phyloP scores from a whole-genome alignment of 2,888 invertebrate species.

The Julus scanicus region DNA sequence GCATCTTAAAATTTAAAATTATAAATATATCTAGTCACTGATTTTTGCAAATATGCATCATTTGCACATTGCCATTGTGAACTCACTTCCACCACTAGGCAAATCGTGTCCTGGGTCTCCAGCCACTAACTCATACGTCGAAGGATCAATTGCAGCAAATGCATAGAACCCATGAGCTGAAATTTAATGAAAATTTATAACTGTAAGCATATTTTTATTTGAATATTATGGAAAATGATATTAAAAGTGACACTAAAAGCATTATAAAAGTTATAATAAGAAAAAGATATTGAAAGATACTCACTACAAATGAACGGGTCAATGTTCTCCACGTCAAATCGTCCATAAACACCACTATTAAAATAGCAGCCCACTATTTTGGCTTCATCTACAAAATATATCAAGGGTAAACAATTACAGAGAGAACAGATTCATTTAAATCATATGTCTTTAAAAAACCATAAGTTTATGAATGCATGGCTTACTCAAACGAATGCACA shows the following conservation, averaged over 20 bases:
- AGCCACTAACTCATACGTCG: slow-evolving; percentile 67
- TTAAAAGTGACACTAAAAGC: no score
- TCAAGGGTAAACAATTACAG: background rate
- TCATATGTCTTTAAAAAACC: background rate
- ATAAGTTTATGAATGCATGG: background rate
- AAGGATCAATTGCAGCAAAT: slow-evolving; percentile 74
- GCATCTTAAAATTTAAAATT: slow-evolving; percentile 54
- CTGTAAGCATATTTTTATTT: no score
- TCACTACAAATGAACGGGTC: slow-evolving; percentile 74
- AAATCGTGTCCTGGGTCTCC: slow-evolving; percentile 70
- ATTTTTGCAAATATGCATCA: background rate
- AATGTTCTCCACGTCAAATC: slow-evolving; percentile 76
- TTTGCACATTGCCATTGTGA: background rate
- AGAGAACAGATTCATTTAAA: background rate
- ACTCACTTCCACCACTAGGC: slow-evolving; percentile 47
- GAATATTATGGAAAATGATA: no score
- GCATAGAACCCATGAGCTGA: slow-evolving; percentile 76
- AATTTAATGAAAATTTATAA: background rate
- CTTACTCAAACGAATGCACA: slow-evolving; percentile 20
- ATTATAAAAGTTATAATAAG: no score
- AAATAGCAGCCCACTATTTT: slow-evolving; percentile 76
- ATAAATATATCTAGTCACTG: background rate
- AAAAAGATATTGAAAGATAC: no score
- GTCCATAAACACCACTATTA: slow-evolving; percentile 80
- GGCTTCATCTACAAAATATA: background rate